A percentile compares a stretch with the other conserved stretches of the same genome.
phyloP scores from a whole-genome alignment of 2,888 invertebrate species.

The Rhogogaster chlorosoma region DNA sequence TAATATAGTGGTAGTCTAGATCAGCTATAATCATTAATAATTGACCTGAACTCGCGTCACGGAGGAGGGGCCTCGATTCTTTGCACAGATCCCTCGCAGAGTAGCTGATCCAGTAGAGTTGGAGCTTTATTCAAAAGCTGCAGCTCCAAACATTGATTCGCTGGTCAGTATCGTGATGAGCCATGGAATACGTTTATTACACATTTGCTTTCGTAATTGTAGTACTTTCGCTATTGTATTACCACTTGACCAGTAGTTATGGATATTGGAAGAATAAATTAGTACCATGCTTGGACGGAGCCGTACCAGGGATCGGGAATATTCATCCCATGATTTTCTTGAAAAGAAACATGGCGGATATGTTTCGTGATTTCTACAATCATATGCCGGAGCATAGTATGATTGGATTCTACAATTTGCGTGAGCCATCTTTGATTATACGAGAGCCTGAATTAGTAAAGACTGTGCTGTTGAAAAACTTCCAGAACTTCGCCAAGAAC shows the following conservation, averaged over 20 bases:
- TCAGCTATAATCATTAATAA: neutral
- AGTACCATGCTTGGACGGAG: slow-evolving; percentile 8
- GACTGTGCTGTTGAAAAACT: slow-evolving; percentile 64
- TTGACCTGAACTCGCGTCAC: neutral
- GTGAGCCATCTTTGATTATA: slow-evolving; percentile 60
- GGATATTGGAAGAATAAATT: slow-evolving; percentile 19
- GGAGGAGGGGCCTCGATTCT: neutral
- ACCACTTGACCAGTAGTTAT: neutral
- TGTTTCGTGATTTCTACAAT: slow-evolving; percentile 29
- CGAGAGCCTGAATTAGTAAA: slow-evolving; percentile 68
- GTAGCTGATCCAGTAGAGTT: neutral
- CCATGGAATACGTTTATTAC: neutral
- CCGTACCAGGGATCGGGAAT: neutral
- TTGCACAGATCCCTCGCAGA: neutral
- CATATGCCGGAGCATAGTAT: slow-evolving; percentile 16
- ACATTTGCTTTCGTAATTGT: neutral
- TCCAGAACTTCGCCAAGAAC: slow-evolving; percentile 66
- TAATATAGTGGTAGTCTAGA: neutral
- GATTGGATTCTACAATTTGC: slow-evolving; percentile 54
- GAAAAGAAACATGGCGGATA: slow-evolving; percentile 4
- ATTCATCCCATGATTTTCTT: neutral
- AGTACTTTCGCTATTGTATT: slow-evolving; percentile 1
- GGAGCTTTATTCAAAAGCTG: neutral
- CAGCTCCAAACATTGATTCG: neutral
- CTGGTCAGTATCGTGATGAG: neutral